Percentiles rank a stretch among this genome's conserved stretches.
Conservation (phyloP, 30 jellyfish, hydroid and myxozoan species). For the Haliclystus octoradiatus region DNA sequence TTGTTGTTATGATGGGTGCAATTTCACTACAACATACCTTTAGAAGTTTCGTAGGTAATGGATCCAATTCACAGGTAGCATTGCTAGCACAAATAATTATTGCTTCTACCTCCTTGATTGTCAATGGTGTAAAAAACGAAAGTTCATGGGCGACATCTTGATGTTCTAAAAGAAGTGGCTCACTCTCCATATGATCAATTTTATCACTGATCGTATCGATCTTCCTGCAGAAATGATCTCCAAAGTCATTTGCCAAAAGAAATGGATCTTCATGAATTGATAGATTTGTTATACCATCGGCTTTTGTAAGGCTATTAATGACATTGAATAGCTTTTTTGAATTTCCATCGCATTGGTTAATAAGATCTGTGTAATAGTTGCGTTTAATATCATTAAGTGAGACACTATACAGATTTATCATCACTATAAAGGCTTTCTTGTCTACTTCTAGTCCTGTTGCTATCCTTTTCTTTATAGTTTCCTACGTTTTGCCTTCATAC, state of each 20-base stretch:
- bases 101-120: conserved; percentile 27
- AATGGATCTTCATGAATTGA: neutral
- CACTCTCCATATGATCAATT: conserved; percentile 9
- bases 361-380: conserved; percentile 15
- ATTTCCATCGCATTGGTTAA: conserved; percentile 26
- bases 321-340: conserved; percentile 25
- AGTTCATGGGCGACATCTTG: neutral
- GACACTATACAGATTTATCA: neutral
- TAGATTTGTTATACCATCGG: neutral
- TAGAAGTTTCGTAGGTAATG: conserved; percentile 26
- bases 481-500: conserved; percentile 15
- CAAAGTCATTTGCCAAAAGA: conserved; percentile 24
- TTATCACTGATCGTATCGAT: conserved; percentile 16
- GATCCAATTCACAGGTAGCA: conserved; percentile 17
- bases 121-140: neutral
- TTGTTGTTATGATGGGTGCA: conserved; percentile 23
- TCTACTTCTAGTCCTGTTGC: neutral
- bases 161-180: neutral
- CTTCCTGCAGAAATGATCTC: conserved; percentile 16
- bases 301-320: conserved; percentile 3
- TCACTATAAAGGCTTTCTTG: neutral
- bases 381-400: neutral
- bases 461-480: conserved; percentile 11
- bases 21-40: conserved; percentile 18
- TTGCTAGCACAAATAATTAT: conserved; percentile 14